Percentiles rank a stretch among this genome's conserved stretches.
phyloP scores from a whole-genome alignment of 2,797 vertebrate genomes.

The Cyprinodon diabolis region DNA sequence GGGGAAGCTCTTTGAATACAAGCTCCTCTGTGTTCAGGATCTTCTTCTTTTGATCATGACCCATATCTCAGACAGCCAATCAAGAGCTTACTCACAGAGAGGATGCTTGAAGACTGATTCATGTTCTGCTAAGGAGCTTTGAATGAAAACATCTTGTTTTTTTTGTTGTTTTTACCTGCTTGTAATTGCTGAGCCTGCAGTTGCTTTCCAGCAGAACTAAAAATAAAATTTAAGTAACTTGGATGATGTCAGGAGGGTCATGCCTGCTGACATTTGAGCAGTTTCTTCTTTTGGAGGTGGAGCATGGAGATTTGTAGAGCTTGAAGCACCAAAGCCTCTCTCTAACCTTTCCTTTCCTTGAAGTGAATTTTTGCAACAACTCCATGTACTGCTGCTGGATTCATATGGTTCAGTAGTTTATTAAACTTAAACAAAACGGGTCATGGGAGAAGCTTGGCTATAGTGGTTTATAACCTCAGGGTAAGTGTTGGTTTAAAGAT shows the following conservation, averaged over 20 bases:
- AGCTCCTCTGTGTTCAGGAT: too few species aligned
- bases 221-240: constrained; percentile 2
- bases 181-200: neutral
- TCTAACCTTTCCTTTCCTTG: constrained; percentile 5
- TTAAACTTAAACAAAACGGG: neutral
- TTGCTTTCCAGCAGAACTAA: constrained; percentile 8
- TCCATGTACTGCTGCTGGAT: neutral
- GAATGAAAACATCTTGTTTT: neutral
- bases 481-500: neutral
- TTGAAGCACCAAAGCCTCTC: neutral
- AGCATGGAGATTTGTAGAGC: neutral
- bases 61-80: too few species aligned
- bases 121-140: neutral
- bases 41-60: too few species aligned
- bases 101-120: too few species aligned
- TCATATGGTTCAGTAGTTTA: constrained; percentile 4
- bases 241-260: neutral
- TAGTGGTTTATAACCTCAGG: constrained; percentile 2
- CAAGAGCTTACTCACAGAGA: too few species aligned
- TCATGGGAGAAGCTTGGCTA: neutral
- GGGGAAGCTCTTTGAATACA: too few species aligned
- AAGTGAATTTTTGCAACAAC: constrained; percentile 1
- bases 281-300: neutral
- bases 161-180: neutral
- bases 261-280: constrained; percentile 1